These are phyloP conservation scores for Psettodes erumei DNA, from an alignment of 2,113 vertebrate genomes.

Conservation along the genomic window DNA sequence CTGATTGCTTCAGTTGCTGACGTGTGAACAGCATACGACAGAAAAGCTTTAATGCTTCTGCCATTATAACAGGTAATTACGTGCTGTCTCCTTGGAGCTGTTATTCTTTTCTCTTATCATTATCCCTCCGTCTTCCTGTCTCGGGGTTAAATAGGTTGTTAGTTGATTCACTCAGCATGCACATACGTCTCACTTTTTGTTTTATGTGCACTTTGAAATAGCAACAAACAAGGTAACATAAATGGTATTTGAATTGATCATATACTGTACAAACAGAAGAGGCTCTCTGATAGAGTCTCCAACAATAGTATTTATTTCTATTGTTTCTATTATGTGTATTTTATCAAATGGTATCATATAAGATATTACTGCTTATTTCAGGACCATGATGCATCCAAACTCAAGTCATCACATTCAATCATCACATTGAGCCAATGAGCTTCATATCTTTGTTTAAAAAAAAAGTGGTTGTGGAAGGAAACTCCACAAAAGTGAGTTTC, in stretches of 20 bases:
- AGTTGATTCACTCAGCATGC: background rate
- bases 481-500: background rate
- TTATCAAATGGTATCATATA: background rate
- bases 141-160: background rate
- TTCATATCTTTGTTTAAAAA: background rate
- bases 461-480: background rate
- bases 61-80: slow-evolving; percentile 37
- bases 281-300: background rate
- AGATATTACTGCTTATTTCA: background rate
- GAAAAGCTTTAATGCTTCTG: slow-evolving; percentile 14
- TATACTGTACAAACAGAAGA: background rate
- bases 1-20: slow-evolving; percentile 27
- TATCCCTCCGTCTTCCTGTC: background rate
- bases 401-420: too few species aligned
- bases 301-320: background rate
- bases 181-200: background rate
- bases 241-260: background rate
- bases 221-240: background rate
- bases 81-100: slow-evolving; percentile 18
- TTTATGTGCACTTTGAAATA: background rate
- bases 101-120: slow-evolving; percentile 13
- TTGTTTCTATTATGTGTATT: background rate
- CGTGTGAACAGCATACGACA: slow-evolving; percentile 19
- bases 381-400: background rate
- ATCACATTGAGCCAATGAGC: background rate